A percentile compares a stretch with the other conserved stretches of the same genome.
phyloP scores from a whole-genome alignment of 2,797 vertebrate species.

The Pseudocheirus occidentalis region DNA sequence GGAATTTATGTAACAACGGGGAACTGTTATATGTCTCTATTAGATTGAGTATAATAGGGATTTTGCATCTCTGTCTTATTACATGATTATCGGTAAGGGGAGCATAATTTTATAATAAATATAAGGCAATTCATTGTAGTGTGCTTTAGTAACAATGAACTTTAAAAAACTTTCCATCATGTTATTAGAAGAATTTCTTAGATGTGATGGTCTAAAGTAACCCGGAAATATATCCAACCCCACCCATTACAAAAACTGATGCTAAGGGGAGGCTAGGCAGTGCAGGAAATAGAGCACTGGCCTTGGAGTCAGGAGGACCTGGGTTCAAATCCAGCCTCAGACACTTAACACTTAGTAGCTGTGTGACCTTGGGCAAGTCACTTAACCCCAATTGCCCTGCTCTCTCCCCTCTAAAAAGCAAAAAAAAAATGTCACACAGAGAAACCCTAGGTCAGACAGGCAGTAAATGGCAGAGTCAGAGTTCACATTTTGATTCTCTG shows the following conservation, averaged over 20 bases:
- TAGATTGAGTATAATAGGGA: slow-evolving; percentile 36
- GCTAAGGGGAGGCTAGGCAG: no score
- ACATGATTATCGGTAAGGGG: slow-evolving; percentile 46
- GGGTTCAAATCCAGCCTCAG: no score
- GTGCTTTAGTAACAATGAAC: not conserved
- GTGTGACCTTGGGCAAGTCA: no score
- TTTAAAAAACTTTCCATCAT: not conserved
- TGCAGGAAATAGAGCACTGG: no score
- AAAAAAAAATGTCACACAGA: not conserved
- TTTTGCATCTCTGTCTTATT: slow-evolving; percentile 33
- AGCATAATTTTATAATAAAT: slow-evolving; percentile 56
- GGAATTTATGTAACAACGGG: slow-evolving; percentile 60
- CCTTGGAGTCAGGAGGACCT: no score
- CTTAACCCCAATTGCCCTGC: no score
- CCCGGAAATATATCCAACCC: not conserved
- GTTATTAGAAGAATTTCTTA: not conserved
- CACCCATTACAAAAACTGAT: not conserved
- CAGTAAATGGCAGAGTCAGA: not conserved
- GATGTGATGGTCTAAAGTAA: not conserved
- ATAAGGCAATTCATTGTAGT: slow-evolving; percentile 14
- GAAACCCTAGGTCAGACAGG: not conserved
- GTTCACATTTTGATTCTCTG: not conserved
- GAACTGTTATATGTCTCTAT: slow-evolving; percentile 28
- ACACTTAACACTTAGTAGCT: no score
- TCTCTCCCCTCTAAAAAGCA: no score